Base-by-base conservation (phyloP, 2,797 vertebrate species). In the Rallus crepitans region DNA sequence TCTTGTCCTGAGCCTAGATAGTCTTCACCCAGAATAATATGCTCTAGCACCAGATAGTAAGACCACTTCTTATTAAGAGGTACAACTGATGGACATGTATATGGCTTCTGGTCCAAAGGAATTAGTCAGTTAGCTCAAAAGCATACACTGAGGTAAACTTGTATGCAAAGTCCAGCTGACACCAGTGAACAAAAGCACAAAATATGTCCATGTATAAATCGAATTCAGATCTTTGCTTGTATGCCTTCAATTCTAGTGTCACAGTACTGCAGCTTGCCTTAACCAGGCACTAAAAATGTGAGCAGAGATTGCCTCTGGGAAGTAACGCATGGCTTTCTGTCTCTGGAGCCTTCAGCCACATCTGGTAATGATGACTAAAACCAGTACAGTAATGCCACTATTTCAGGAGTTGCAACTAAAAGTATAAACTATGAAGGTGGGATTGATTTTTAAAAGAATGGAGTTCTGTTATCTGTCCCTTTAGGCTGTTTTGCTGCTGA, bases 311-410 rank as follows among this genome's bases (percentile, higher is more conserved):
- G 57, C n/a, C 40, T 31, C 56, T 2, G 2, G 64, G 47, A 82
- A 55, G 7, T 5, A 47, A 17, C 2, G 2, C 0, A 0, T 21
- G 66, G 15, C 21, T 79, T 71, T 93, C 59, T 48, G 37, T 50
- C 21, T 13, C n/a, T 39, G 1, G 3, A 50, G 55, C 6, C 52
- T 40, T 82, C 56, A 50, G 28, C 25, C 72, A 31, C 15, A 17
- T 8, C 42, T 66, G 25, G 4, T 35, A 75, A 73, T 21, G 33
- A 37, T 7, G 53, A 42, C 40, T 85, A 21, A 69, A 60, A 56
- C 23, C 40, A 61, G 9, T 11, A 33, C 7, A 61, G 20, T 7
- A 18, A 33, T 31, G 55, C 3, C n/a, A 30, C 3, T 52, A 33
- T 73, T 72, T 63, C 59, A 73, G 69, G 28, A 61, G 25, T 40